These are phyloP conservation scores for Pocota personata DNA, from an alignment of 2,888 invertebrate genomes.

Conservation along the genomic window DNA sequence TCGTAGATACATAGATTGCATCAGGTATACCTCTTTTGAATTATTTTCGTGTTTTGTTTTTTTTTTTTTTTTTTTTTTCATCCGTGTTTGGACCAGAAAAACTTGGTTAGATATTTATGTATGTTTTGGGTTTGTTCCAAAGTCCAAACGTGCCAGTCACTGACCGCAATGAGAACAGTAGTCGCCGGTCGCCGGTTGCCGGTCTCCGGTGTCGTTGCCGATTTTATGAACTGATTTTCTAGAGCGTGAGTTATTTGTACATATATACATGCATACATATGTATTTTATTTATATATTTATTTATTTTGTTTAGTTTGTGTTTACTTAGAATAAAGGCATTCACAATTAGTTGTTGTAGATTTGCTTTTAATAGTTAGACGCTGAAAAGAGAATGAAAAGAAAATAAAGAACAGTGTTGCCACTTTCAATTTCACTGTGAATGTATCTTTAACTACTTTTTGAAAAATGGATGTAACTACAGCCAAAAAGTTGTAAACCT, in stretches of 20 bases:
- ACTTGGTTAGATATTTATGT: constrained; percentile 26
- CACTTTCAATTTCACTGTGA: not conserved
- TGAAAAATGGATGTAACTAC: not conserved
- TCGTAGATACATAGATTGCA: not conserved
- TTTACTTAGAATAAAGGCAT: constrained; percentile 32
- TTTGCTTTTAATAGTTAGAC: not conserved
- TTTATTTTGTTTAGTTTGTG: constrained; percentile 11
- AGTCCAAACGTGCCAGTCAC: constrained; percentile 61
- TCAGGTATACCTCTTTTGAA: constrained; percentile 24
- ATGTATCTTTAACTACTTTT: not conserved
- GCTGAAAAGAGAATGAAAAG: not conserved
- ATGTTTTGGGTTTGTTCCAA: constrained; percentile 53
- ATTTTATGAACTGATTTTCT: constrained; percentile 19
- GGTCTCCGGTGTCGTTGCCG: not conserved
- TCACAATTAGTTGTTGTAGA: constrained; percentile 26
- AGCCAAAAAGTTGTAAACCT: too few relatives aligned
- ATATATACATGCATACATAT: not conserved
- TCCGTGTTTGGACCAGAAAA: constrained; percentile 47
- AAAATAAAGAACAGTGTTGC: not conserved
- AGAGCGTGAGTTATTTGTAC: not conserved
- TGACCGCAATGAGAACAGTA: constrained; percentile 51
- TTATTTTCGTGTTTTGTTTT: constrained; percentile 41
- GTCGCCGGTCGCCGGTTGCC: not conserved
- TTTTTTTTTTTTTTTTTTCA: too few relatives aligned
- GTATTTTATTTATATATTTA: too few relatives aligned